phyloP scores from a whole-genome alignment of 1,140 invertebrate species.

The Agrilus planipennis region DNA sequence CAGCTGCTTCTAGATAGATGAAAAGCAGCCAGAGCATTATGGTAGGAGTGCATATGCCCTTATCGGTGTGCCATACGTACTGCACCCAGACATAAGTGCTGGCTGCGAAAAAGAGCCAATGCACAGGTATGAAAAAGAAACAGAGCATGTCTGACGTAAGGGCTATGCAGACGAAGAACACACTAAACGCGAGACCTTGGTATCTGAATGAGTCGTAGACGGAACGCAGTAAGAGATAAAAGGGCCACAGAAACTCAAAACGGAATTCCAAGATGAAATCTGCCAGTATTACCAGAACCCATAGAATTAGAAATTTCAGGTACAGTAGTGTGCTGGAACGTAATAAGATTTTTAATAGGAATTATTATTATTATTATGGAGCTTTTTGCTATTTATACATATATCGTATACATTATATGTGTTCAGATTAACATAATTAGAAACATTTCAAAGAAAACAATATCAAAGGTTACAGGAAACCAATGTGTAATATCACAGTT shows the following conservation, averaged over 20 bases:
- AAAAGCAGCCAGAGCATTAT: slow-evolving; percentile 90
- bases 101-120: slow-evolving; percentile 95
- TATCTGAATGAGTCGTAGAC: slow-evolving; percentile 98
- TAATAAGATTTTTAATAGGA: slow-evolving; percentile 20
- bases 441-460: no score
- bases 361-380: no score
- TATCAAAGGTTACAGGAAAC: no score
- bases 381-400: no score
- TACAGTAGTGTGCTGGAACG: slow-evolving; percentile 85
- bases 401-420: no score
- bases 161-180: slow-evolving; percentile 96
- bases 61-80: slow-evolving; percentile 97
- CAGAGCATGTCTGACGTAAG: slow-evolving; percentile 98
- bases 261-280: slow-evolving; percentile 98
- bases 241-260: slow-evolving; percentile 98
- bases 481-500: no score
- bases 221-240: slow-evolving; percentile 92
- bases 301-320: slow-evolving; percentile 90
- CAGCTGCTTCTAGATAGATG: slow-evolving; percentile 88
- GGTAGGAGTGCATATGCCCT: slow-evolving; percentile 80
- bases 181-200: slow-evolving; percentile 96
- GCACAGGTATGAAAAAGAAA: slow-evolving; percentile 97
- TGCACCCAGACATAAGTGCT: slow-evolving; percentile 99
- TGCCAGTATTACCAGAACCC: slow-evolving; percentile 88
- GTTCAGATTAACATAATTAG: no score